Base-by-base conservation (phyloP, 2,888 invertebrate genomes). In the Drosophila merina region DNA sequence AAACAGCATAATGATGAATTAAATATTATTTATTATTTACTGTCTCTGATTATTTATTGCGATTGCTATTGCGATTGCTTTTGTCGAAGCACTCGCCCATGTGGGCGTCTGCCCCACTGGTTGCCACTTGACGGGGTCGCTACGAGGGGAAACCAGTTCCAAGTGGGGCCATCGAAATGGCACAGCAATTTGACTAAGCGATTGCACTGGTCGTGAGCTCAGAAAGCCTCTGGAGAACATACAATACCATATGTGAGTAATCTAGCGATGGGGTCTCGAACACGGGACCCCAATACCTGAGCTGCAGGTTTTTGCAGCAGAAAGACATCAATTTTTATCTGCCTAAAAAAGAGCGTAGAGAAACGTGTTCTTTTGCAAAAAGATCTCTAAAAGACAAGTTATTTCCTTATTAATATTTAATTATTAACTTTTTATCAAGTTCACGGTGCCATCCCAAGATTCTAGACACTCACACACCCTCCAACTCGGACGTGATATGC, bases 61-160 rank as follows among this genome's bases (percentile, higher is more conserved):
- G 49, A 36, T 31, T 55, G 48, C 47, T n/a, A 36, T 36, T 36
- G 36, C 36, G 36, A n/a, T 36, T 36, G 12, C 36, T 42, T 26
- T 64, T 38, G 38, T 33, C 54, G 14, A 26, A 25, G 14, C n/a
- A n/a, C n/a, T n/a, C n/a, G n/a, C n/a, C 28, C 33, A 42, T 72
- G 70, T 70, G 73, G 70, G 70, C 71, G 74, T 59, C 72, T 57
- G 70, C 57, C 55, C 49, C 44, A 30, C 56, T 40, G 77, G 40
- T 58, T 62, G 51, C 52, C 51, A 59, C 45, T 52, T 48, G 40
- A 42, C 5, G 44, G 33, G 42, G 30, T 26, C 31, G 48, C 33
- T 57, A 31, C 25, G 63, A 48, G 48, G 60, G 63, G 60, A 75
- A 82, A 87, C 88, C 80, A 68, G 82, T 87, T 72, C 73, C 51